A percentile compares a stretch with the other conserved stretches of the same genome.
Evolutionary conservation across 2,888 invertebrate genomes (phyloP).

Genomic region (Nebria salina): DNA sequence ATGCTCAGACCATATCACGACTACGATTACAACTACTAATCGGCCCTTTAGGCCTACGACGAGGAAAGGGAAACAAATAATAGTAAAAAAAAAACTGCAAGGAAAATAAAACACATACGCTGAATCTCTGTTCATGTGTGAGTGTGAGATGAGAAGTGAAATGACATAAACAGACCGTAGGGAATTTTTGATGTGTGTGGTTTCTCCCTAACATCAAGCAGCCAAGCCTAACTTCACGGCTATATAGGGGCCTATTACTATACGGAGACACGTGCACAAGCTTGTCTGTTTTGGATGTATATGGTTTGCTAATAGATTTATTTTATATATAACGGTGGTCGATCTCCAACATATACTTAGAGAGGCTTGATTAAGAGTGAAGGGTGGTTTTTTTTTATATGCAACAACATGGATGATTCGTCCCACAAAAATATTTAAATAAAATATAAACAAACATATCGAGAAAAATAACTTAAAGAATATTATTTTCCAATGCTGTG

Average conservation of each 20-base stretch:
- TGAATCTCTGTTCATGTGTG: neutral
- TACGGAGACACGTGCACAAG: neutral
- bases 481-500: no score
- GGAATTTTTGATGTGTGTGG: slow-evolving; percentile 1
- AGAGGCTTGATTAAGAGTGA: neutral
- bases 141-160: neutral
- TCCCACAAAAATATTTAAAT: no score
- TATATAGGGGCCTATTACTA: neutral
- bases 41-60: neutral
- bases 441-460: no score
- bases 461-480: no score
- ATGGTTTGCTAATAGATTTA: slow-evolving; percentile 1
- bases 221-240: neutral
- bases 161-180: neutral
- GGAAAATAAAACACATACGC: neutral
- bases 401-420: no score
- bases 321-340: neutral
- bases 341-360: neutral
- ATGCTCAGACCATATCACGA: neutral
- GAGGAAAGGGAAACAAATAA: neutral
- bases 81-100: neutral
- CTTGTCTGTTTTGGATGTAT: neutral
- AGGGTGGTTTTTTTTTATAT: no score
- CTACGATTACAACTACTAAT: neutral
- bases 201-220: neutral